Percentiles rank a stretch among this genome's conserved stretches.
Evolutionary conservation across 2,888 invertebrate genomes (phyloP).

Genomic region (Dioctria rufipes): DNA sequence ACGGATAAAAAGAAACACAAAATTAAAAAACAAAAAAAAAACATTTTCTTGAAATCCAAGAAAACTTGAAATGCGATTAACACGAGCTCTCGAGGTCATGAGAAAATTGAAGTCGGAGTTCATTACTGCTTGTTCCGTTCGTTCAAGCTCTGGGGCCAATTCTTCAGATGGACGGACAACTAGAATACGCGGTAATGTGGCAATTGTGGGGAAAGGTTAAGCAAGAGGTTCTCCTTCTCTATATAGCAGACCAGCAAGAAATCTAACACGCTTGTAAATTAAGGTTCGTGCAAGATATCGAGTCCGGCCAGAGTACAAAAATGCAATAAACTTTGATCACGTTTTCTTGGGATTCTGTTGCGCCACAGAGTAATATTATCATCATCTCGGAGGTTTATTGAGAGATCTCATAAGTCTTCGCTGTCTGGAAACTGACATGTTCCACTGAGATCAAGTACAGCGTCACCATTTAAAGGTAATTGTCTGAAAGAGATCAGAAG

Average conservation of each 20-base stretch:
- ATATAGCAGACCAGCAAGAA: slow-evolving; percentile 22
- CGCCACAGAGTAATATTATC: slow-evolving; percentile 26
- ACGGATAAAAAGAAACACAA: too few relatives aligned
- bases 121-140: slow-evolving; percentile 21
- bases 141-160: slow-evolving; percentile 5
- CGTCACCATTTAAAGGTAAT: slow-evolving; percentile 45
- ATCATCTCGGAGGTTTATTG: slow-evolving; percentile 28
- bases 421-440: slow-evolving; percentile 13
- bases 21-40: too few relatives aligned
- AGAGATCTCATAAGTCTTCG: slow-evolving; percentile 51
- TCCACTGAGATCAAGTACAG: slow-evolving; percentile 23
- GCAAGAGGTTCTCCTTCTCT: slow-evolving; percentile 18
- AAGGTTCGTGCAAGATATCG: slow-evolving; percentile 44
- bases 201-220: slow-evolving; percentile 44
- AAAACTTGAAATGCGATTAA: slow-evolving; percentile 36
- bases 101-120: slow-evolving; percentile 52
- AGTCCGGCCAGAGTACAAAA: slow-evolving; percentile 32
- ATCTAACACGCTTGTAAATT: slow-evolving; percentile 40
- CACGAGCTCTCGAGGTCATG: slow-evolving; percentile 48
- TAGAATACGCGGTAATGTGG: slow-evolving; percentile 51
- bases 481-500: slow-evolving; percentile 44
- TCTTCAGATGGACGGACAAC: slow-evolving; percentile 38
- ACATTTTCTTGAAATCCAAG: slow-evolving; percentile 17
- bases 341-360: slow-evolving; percentile 42
- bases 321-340: slow-evolving; percentile 52